Percentiles rank a stretch among this genome's conserved stretches.
Conservation (phyloP, 1,140 invertebrate genomes). For the Aradophagus sp. region DNA sequence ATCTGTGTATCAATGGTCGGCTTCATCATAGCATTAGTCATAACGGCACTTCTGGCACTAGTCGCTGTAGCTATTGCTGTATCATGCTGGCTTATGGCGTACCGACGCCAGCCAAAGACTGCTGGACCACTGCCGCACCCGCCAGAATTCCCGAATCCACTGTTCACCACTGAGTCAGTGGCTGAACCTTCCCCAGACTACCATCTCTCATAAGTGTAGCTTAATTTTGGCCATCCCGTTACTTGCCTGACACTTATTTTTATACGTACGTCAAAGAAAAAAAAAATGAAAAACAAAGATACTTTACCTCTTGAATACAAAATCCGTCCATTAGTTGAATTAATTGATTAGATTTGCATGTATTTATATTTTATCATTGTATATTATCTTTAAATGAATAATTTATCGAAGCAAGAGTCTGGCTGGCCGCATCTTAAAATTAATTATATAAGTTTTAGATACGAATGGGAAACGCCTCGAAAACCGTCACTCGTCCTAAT, state of each 20-base stretch:
- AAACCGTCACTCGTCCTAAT: constrained; percentile 62
- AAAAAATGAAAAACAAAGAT: no score
- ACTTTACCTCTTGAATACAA: not conserved
- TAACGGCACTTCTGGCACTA: constrained; percentile 91
- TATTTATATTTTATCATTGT: no score
- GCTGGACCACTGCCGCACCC: constrained; percentile 93
- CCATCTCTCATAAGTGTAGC: constrained; percentile 75
- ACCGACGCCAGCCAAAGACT: constrained; percentile 87
- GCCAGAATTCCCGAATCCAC: constrained; percentile 94
- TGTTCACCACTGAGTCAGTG: constrained; percentile 88
- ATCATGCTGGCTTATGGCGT: constrained; percentile 96
- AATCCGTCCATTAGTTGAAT: constrained; percentile 37
- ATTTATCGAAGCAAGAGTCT: constrained; percentile 2
- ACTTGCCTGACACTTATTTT: constrained; percentile 27
- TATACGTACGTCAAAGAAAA: no score
- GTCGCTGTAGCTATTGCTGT: constrained; percentile 95
- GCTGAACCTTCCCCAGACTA: constrained; percentile 88
- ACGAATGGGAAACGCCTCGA: constrained; percentile 65
- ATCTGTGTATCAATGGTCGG: constrained; percentile 95
- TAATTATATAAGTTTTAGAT: constrained; percentile 64
- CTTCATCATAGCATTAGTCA: constrained; percentile 92
- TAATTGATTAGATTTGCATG: not conserved
- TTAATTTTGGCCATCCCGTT: constrained; percentile 51
- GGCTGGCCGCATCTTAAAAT: constrained; percentile 17
- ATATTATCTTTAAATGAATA: no score